A percentile compares a stretch with the other conserved stretches of the same genome.
These are phyloP conservation scores for Argyra leucocephala DNA, from an alignment of 2,888 invertebrate genomes.

Conservation along the genomic window DNA sequence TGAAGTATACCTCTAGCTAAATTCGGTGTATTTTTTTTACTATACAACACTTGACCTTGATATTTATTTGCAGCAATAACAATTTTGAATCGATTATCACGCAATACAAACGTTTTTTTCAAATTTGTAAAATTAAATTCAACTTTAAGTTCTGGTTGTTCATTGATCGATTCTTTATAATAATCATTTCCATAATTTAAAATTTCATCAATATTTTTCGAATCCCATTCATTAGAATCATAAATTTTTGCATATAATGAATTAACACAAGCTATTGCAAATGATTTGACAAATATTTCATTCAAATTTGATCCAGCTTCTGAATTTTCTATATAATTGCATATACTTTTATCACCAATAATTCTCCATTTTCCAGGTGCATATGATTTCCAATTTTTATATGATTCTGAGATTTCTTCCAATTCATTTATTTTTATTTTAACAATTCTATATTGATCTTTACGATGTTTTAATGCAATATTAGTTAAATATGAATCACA, in stretches of 20 bases:
- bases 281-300: constrained; percentile 16
- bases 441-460: constrained; percentile 35
- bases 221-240: constrained; percentile 20
- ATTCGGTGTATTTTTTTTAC: background rate
- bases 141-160: background rate
- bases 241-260: constrained; percentile 15
- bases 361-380: constrained; percentile 37
- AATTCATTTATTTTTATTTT: constrained; percentile 37
- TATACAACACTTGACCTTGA: background rate
- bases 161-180: background rate
- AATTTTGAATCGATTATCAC: background rate
- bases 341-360: constrained; percentile 34
- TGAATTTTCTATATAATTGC: constrained; percentile 20
- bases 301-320: constrained; percentile 9
- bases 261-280: constrained; percentile 20
- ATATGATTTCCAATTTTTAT: constrained; percentile 36
- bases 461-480: constrained; percentile 30
- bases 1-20: background rate
- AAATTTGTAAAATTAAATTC: constrained; percentile 7
- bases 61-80: background rate
- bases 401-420: constrained; percentile 31
- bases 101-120: background rate
- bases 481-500: constrained; percentile 39
- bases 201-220: constrained; percentile 20
- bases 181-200: constrained; percentile 17